Conservation (phyloP, 2,888 invertebrate genomes). For the Aporophyla lueneburgensis region DNA sequence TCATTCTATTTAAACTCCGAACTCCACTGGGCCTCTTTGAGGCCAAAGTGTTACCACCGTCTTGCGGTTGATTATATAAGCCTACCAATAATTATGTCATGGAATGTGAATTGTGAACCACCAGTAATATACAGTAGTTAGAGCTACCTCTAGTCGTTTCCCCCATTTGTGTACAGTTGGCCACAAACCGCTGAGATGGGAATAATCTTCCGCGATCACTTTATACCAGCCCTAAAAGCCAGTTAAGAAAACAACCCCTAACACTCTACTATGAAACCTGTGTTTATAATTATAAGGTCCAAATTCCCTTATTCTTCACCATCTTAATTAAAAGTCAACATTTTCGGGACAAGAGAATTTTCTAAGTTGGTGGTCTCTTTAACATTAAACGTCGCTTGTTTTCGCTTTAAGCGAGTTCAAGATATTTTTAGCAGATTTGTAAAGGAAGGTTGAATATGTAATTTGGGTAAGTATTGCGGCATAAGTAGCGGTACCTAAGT, state of each 20-base stretch:
- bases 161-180: conserved; percentile 25
- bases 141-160: conserved; percentile 1
- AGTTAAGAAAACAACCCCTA: conserved; percentile 36
- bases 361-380: conserved; percentile 58
- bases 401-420: conserved; percentile 41
- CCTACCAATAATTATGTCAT: background rate
- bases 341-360: conserved; percentile 59
- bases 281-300: conserved; percentile 9
- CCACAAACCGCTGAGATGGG: conserved; percentile 42
- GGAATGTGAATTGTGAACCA: no score
- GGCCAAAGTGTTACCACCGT: background rate
- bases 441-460: conserved; percentile 14
- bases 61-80: no score
- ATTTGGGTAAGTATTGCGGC: conserved; percentile 25
- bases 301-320: conserved; percentile 15
- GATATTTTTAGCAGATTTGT: conserved; percentile 37
- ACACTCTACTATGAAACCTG: conserved; percentile 20
- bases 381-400: conserved; percentile 53
- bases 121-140: background rate
- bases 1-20: background rate
- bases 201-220: conserved; percentile 59
- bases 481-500: no score
- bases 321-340: conserved; percentile 66
- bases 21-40: background rate
- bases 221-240: conserved; percentile 38